These are phyloP conservation scores for Sebastiscus albofasciatus DNA, from an alignment of 2,797 vertebrate species.

Conservation along the genomic window DNA sequence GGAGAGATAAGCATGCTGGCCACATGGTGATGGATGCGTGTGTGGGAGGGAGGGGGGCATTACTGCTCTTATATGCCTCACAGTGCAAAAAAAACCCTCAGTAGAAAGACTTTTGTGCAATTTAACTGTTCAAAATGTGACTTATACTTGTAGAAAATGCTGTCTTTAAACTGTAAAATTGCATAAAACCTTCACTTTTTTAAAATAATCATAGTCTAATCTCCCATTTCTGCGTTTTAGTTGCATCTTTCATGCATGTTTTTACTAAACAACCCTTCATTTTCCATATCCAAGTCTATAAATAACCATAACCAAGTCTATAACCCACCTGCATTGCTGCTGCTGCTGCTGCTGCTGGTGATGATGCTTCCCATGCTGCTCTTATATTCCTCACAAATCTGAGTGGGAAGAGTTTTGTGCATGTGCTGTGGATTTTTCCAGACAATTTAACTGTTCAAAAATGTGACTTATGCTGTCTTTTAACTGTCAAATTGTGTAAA, in stretches of 20 bases:
- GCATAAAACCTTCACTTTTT: not conserved
- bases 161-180: not conserved
- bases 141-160: not conserved
- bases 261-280: not conserved
- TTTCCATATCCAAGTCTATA: not conserved
- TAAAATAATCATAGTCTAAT: not conserved
- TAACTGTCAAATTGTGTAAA: not conserved
- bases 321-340: constrained; percentile 38
- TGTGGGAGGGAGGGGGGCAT: not conserved
- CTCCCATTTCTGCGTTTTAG: too few relatives aligned
- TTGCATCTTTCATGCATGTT: not conserved
- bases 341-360: constrained; percentile 10
- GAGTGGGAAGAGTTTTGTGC: not conserved
- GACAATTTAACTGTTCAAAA: not conserved
- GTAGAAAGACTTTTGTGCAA: not conserved
- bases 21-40: constrained; percentile 63
- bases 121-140: not conserved
- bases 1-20: constrained; percentile 31
- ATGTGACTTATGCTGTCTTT: not conserved
- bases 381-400: not conserved
- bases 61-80: constrained; percentile 8
- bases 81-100: not conserved
- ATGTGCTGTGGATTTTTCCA: not conserved
- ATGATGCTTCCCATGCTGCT: not conserved
- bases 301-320: not conserved